A percentile compares a stretch with the other conserved stretches of the same genome.
These are phyloP conservation scores for Druon quercuslanigerum DNA, from an alignment of 1,140 invertebrate species.

Conservation along the genomic window DNA sequence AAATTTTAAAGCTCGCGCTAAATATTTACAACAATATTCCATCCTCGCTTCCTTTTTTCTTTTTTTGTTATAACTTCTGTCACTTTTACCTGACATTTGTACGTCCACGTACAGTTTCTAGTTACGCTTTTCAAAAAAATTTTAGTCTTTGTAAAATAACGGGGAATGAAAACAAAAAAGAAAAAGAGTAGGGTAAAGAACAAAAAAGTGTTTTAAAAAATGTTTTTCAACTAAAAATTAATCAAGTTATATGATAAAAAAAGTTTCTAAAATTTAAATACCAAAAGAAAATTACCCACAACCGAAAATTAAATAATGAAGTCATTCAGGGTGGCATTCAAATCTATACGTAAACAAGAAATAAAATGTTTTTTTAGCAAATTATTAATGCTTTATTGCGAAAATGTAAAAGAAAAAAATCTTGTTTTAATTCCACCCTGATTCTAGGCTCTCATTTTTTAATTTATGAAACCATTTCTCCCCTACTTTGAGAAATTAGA, in stretches of 20 bases:
- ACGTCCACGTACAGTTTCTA: constrained; percentile 20
- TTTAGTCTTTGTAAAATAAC: background rate
- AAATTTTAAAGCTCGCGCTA: background rate
- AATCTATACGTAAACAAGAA: no score
- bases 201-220: background rate
- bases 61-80: background rate
- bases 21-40: no score
- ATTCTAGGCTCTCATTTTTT: no score
- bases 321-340: no score
- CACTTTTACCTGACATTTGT: constrained; percentile 17
- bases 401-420: no score
- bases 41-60: background rate
- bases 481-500: constrained; percentile 2
- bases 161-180: background rate
- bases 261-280: background rate
- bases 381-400: no score
- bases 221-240: background rate
- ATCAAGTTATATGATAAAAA: background rate
- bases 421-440: no score
- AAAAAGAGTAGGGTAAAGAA: background rate
- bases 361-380: no score
- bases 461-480: background rate
- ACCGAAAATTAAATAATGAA: no score
- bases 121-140: background rate
- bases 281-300: no score